Percentiles rank a stretch among this genome's conserved stretches.
phyloP scores from a whole-genome alignment of 2,113 vertebrate genomes.

The Zosterops hypoxanthus region DNA sequence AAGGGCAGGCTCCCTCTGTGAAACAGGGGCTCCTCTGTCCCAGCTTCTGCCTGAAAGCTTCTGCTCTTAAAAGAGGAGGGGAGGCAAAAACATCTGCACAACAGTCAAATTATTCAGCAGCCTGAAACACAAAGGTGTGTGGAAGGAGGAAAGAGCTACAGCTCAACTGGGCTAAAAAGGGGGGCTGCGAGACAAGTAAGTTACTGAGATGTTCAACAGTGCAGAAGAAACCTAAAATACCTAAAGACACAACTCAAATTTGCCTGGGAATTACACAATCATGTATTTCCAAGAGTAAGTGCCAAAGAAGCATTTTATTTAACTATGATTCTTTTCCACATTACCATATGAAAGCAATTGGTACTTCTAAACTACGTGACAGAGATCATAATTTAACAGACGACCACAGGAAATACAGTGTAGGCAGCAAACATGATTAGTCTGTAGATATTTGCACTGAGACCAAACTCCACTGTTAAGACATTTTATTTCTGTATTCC shows the following conservation, averaged over 20 bases:
- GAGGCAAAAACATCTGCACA: neutral
- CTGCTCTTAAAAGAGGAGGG: neutral
- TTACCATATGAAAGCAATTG: constrained; percentile 15
- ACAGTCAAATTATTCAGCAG: neutral
- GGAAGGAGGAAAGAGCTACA: neutral
- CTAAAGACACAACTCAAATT: neutral
- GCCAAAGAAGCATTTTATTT: neutral
- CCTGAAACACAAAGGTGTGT: neutral
- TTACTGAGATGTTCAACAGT: neutral
- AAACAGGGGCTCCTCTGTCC: neutral
- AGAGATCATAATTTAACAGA: neutral
- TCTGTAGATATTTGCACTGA: neutral
- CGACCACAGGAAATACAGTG: neutral
- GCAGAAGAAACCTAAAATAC: neutral
- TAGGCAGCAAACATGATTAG: neutral
- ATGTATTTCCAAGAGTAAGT: neutral
- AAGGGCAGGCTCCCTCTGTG: neutral
- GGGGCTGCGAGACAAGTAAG: neutral
- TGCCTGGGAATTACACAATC: neutral
- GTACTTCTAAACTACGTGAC: neutral
- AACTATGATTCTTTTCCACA: neutral
- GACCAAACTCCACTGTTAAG: neutral
- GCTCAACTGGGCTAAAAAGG: neutral
- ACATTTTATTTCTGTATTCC: neutral
- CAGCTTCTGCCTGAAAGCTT: neutral